Percentiles rank a stretch among this genome's conserved stretches.
phyloP scores from a whole-genome alignment of 2,888 invertebrate genomes.

The Osedax fenrisi region DNA sequence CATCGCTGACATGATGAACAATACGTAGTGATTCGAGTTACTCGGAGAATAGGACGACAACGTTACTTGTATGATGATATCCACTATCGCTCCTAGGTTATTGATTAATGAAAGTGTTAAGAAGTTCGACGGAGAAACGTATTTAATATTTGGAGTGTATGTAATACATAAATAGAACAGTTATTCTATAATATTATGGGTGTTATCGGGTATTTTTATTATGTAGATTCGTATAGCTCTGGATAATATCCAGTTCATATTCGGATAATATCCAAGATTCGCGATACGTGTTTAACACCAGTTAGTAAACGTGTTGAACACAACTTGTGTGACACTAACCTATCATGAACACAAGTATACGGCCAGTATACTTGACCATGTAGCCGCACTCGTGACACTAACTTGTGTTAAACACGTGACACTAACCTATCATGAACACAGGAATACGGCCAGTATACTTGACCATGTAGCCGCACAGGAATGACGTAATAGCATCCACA shows the following conservation, averaged over 20 bases:
- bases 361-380: slow-evolving; percentile 44
- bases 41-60: slow-evolving; percentile 39
- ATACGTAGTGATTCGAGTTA: slow-evolving; percentile 61
- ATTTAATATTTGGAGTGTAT: too few species aligned
- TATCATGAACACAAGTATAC: slow-evolving; percentile 44
- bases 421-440: slow-evolving; percentile 41
- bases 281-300: too few species aligned
- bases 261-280: too few species aligned
- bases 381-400: slow-evolving; percentile 16
- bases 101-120: too few species aligned
- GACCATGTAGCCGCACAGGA: slow-evolving; percentile 44
- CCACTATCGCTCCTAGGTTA: slow-evolving; percentile 33
- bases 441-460: slow-evolving; percentile 46
- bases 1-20: slow-evolving; percentile 75
- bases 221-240: too few species aligned
- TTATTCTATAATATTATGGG: too few species aligned
- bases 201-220: too few species aligned
- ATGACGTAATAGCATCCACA: slow-evolving; percentile 46
- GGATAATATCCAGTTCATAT: too few species aligned
- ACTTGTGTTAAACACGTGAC: background rate
- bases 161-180: too few species aligned
- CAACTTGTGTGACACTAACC: too few species aligned
- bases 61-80: slow-evolving; percentile 33
- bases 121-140: too few species aligned
- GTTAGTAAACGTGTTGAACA: too few species aligned